A percentile compares a stretch with the other conserved stretches of the same genome.
phyloP scores from a whole-genome alignment of 1,140 invertebrate species.

The Contarinia nasturtii region DNA sequence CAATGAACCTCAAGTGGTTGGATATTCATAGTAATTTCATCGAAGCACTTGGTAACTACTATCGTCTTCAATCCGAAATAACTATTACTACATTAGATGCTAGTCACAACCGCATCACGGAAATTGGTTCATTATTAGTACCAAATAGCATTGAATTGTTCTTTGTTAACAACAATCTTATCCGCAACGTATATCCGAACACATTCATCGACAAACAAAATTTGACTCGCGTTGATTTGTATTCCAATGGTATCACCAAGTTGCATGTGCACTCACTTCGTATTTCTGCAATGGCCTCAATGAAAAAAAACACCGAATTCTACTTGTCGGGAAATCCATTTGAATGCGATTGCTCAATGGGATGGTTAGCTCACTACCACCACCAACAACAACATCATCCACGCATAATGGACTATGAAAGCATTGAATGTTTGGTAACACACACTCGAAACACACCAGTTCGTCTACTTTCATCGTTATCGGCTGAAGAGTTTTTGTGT shows the following conservation, averaged over 20 bases:
- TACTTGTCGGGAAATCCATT: constrained; percentile 78
- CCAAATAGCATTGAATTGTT: constrained; percentile 61
- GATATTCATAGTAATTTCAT: constrained; percentile 68
- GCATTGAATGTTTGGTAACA: constrained; percentile 60
- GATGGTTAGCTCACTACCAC: constrained; percentile 55
- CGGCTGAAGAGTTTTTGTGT: constrained; percentile 60
- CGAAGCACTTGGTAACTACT: constrained; percentile 51
- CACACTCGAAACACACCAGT: constrained; percentile 52
- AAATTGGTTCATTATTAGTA: constrained; percentile 45
- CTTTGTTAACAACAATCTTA: constrained; percentile 68
- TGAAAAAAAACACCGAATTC: constrained; percentile 54
- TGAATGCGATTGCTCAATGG: constrained; percentile 68
- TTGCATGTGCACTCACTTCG: constrained; percentile 60
- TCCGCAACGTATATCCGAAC: constrained; percentile 49
- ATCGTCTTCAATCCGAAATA: constrained; percentile 37
- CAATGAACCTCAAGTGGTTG: constrained; percentile 56
- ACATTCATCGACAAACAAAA: constrained; percentile 65
- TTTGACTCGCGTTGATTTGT: constrained; percentile 63
- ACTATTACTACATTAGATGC: constrained; percentile 52
- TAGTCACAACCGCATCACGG: constrained; percentile 57
- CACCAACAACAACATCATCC: constrained; percentile 50
- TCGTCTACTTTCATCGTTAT: constrained; percentile 47
- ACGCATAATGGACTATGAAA: constrained; percentile 58
- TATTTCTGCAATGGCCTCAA: constrained; percentile 36
- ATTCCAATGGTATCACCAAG: constrained; percentile 58